Conservation (phyloP, 2,113 vertebrate species). For the Lagenorhynchus albirostris region DNA sequence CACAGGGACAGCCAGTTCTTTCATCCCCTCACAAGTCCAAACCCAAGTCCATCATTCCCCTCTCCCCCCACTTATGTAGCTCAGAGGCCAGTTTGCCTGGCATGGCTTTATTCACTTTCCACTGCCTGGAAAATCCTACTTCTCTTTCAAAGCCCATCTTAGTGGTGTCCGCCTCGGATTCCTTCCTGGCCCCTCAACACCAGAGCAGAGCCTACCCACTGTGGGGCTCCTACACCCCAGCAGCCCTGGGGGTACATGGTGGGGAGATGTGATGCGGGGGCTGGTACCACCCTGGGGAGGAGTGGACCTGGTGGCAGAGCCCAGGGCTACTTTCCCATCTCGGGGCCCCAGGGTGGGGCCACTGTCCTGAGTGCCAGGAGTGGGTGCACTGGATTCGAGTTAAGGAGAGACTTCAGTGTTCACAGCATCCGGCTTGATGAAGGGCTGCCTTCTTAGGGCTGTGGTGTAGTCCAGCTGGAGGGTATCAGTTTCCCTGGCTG, state of each 20-base stretch:
- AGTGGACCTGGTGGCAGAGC: background rate
- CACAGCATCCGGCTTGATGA: background rate
- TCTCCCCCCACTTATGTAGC: background rate
- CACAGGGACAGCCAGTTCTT: background rate
- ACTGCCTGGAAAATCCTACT: background rate
- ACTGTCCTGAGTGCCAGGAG: background rate
- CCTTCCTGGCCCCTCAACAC: background rate
- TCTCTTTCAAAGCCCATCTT: background rate
- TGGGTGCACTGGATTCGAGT: background rate
- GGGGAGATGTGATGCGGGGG: background rate
- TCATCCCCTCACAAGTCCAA: background rate
- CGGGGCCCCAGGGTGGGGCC: background rate
- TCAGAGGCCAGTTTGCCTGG: background rate
- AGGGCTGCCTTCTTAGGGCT: background rate
- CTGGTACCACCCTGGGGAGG: background rate
- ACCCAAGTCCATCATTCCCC: background rate
- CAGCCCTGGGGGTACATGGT: background rate
- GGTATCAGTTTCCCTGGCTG: background rate
- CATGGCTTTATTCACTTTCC: background rate
- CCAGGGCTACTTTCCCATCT: background rate
- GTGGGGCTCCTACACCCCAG: background rate
- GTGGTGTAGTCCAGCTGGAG: too few relatives aligned
- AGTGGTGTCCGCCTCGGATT: background rate
- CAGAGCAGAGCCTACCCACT: background rate
- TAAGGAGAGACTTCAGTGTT: background rate